Evolutionary conservation across 2,797 vertebrate genomes (phyloP), one percentile per base, ranked within the genome.

Genomic region (Myiotriccus ornatus): DNA sequence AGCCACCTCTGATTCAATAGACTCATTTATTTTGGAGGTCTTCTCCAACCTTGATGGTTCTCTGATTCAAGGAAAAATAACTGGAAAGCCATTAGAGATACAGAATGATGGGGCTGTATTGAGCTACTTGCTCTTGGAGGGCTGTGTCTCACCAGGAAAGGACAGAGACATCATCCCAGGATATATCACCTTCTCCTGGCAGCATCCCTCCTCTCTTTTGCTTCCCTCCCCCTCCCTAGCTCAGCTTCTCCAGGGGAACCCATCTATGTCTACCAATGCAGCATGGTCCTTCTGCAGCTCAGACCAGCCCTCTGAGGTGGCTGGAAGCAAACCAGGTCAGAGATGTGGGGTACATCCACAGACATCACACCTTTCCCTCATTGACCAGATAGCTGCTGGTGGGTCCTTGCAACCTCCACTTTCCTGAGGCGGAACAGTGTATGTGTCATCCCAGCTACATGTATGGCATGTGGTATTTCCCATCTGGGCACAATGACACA

Each of bases 321-420:
- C 0, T 28, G 14, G 67, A 64, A 71, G 28, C 22, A 71, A 68
- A 52, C 12, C 6, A 34, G 32, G 9, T 59, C 39, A 64, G 37
- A 28, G 11, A 28, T 28, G 9, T 12, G 34, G 22, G 14, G 3
- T 56, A 14, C 17, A 20, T 56, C 49, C 44, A 39, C 7, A 44
- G 32, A 17, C 4, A 13, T n/a, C 25, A 25, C 0, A 0, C 24
- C 28, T 67, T 74, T 46, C 62, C 35, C 22, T 82, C 27, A 5
- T 1, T n/a, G 65, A 55, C 12, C 52, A 69, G 12, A 20, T 24
- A 89, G 27, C 30, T 7, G 6, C 23, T 5, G 3, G 18, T 62
- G n/a, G 20, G 16, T 67, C 47, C 28, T 74, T 50, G 44, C n/a
- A 59, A 22, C 12, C n/a, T 49, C 18, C 0, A 1, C 24, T 55